Percentiles rank a stretch among this genome's conserved stretches.
phyloP scores from a whole-genome alignment of 2,113 vertebrate species.

The Microcebus griseorufus region DNA sequence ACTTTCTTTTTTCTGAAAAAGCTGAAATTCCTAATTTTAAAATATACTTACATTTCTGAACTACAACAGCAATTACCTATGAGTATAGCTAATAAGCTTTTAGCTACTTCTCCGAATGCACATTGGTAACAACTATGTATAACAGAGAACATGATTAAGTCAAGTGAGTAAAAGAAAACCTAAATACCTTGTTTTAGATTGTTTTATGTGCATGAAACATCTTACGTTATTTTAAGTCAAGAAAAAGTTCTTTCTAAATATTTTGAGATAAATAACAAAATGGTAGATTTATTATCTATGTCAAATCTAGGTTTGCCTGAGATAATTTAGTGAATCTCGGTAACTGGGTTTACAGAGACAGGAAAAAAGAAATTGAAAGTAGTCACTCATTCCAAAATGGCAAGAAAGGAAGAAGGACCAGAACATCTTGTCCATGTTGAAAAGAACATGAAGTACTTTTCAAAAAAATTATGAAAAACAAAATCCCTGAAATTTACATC shows the following conservation, averaged over 20 bases:
- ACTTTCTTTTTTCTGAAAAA: constrained; percentile 26
- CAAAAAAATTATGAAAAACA: constrained; percentile 2
- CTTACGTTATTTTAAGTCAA: constrained; percentile 21
- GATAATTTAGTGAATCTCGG: neutral
- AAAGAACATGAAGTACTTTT: neutral
- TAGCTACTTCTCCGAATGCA: neutral
- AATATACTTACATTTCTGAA: constrained; percentile 38
- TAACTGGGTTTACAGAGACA: neutral
- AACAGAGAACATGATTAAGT: neutral
- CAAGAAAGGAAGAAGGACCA: neutral
- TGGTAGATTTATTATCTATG: constrained; percentile 60
- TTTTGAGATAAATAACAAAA: constrained; percentile 65
- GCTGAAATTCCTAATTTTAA: constrained; percentile 44
- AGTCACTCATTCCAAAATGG: constrained; percentile 27
- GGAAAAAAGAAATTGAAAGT: constrained; percentile 57
- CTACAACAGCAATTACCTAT: neutral
- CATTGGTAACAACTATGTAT: neutral
- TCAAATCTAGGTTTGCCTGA: constrained; percentile 23
- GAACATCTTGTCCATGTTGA: neutral
- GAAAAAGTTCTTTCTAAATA: constrained; percentile 55
- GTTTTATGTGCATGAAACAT: neutral
- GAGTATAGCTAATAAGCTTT: neutral
- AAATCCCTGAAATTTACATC: neutral
- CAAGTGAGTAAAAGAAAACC: neutral
- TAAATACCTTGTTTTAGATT: neutral